Evolutionary conservation across 2,888 invertebrate species (phyloP).

Genomic region (Scaptomyza cyrtandrae): DNA sequence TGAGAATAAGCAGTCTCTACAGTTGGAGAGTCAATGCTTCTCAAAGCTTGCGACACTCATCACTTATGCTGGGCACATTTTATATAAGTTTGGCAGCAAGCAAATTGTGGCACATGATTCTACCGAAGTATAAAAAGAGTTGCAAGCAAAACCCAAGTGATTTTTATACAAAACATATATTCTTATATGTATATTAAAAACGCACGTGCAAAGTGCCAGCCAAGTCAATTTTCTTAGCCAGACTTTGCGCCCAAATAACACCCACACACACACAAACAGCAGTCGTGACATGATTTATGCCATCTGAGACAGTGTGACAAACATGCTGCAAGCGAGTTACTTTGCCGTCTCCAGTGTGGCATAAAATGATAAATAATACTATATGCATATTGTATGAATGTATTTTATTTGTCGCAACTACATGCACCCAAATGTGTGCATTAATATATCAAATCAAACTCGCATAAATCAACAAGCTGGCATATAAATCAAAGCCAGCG

Average conservation of each 20-base stretch:
- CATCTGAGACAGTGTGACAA: slow-evolving; percentile 55
- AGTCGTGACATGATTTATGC: slow-evolving; percentile 57
- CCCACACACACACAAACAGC: slow-evolving; percentile 23
- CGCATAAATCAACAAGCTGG: slow-evolving; percentile 56
- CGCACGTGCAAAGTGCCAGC: slow-evolving; percentile 64
- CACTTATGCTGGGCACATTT: slow-evolving; percentile 63
- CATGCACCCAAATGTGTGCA: slow-evolving; percentile 13
- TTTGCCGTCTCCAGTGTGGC: slow-evolving; percentile 21
- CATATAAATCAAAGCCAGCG: slow-evolving; percentile 39
- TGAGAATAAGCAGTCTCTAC: slow-evolving; percentile 1
- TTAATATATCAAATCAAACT: slow-evolving; percentile 47
- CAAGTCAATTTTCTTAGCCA: slow-evolving; percentile 7
- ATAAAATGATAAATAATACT: slow-evolving; percentile 35
- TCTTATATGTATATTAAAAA: slow-evolving; percentile 11
- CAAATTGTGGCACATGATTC: slow-evolving; percentile 60
- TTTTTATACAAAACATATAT: slow-evolving; percentile 50
- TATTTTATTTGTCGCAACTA: slow-evolving; percentile 1
- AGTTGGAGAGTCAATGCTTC: slow-evolving; percentile 42
- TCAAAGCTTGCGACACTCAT: slow-evolving; percentile 44
- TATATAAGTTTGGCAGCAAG: slow-evolving; percentile 1
- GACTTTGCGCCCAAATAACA: slow-evolving; percentile 14
- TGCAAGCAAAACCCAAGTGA: slow-evolving; percentile 54
- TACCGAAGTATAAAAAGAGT: slow-evolving; percentile 44
- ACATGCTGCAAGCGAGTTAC: slow-evolving; percentile 46
- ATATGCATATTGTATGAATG: slow-evolving; percentile 14